Base-by-base conservation (phyloP, 2,888 invertebrate species). In the Caprella mutica region DNA sequence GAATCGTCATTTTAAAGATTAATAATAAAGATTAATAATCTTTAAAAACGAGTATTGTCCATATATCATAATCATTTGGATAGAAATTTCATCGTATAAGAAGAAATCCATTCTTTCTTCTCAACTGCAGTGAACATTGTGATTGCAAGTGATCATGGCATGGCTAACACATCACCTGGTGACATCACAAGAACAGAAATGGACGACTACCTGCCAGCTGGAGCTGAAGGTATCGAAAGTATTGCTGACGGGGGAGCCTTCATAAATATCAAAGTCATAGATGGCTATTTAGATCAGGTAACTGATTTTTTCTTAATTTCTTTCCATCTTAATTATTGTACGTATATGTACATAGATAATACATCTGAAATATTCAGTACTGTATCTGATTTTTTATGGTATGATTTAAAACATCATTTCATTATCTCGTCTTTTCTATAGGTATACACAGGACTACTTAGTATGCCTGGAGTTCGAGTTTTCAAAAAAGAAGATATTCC, bases 401-500 rank as follows among this genome's bases (percentile, higher is more conserved):
- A n/a, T n/a, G n/a, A n/a, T n/a, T n/a, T n/a, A n/a, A n/a, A n/a
- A n/a, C n/a, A n/a, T n/a, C n/a, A n/a, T n/a, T n/a, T n/a, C n/a
- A n/a, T n/a, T n/a, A n/a, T n/a, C n/a, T n/a, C n/a, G n/a, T 26
- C 33, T 17, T 26, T 50, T 59, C 39, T 19, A 9, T 52, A 69
- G 67, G 68, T 70, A 5, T 69, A 68, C 58, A 39, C 66, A 14
- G 55, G 60, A 14, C 60, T 69, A 55, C 66, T 65, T 50, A 58
- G 50, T 17, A 66, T 69, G 46, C 58, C 65, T 6, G 69, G 68
- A 3, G 66, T 68, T 44, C 62, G 66, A 48, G 72, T 72, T 3
- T 75, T 72, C 67, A 69, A 67, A 51, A 71, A 71, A 57, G 69
- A 71, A 46, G 72, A 76, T 14, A 71, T 76, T 43, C 76, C 76